phyloP scores from a whole-genome alignment of 2,113 vertebrate genomes.

The Zapus hudsonius region DNA sequence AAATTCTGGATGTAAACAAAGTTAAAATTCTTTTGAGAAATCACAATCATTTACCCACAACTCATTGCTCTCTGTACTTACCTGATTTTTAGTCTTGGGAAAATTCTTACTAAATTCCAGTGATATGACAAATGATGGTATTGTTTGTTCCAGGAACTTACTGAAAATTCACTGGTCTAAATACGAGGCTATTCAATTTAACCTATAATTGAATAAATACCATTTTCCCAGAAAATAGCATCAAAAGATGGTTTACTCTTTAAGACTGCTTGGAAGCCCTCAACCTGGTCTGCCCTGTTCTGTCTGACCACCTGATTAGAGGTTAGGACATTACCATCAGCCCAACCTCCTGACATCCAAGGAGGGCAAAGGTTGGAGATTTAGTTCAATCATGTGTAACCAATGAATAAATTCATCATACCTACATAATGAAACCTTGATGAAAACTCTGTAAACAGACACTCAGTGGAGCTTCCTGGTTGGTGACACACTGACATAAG shows the following conservation, averaged over 20 bases:
- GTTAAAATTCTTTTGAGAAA: slow-evolving; percentile 21
- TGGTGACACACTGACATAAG: background rate
- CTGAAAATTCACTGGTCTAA: background rate
- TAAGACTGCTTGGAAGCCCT: background rate
- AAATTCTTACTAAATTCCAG: slow-evolving; percentile 41
- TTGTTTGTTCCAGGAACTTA: background rate
- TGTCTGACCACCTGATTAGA: background rate
- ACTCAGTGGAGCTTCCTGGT: background rate
- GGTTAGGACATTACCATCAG: no score
- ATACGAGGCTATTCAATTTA: background rate
- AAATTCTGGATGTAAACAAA: background rate
- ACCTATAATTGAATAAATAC: background rate
- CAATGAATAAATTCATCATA: background rate
- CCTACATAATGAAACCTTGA: background rate
- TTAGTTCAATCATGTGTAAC: background rate
- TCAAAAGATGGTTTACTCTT: background rate
- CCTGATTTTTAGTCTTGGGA: background rate
- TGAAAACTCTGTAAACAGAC: background rate
- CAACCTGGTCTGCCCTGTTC: background rate
- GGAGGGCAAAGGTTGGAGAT: background rate
- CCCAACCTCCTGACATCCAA: background rate
- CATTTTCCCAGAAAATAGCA: background rate
- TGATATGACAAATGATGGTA: slow-evolving; percentile 1
- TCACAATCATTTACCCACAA: background rate
- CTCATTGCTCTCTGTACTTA: background rate